phyloP scores from a whole-genome alignment of 2,888 invertebrate genomes.

The Ptilodon capucinus region DNA sequence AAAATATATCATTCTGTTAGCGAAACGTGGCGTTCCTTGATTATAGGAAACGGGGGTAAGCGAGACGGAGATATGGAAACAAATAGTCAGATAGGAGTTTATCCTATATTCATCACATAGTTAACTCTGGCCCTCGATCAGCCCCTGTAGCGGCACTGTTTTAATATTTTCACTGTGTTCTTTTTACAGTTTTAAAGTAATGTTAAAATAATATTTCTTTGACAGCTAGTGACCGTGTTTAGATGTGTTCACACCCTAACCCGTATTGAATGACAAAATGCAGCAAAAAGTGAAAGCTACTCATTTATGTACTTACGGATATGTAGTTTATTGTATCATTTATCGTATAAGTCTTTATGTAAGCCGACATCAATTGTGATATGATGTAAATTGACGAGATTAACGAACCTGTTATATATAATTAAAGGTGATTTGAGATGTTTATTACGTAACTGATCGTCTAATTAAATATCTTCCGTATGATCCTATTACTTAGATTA shows the following conservation, averaged over 20 bases:
- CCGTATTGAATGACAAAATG: background rate
- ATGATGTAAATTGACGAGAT: constrained; percentile 11
- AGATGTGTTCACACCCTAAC: background rate
- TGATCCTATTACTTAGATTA: background rate
- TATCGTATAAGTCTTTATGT: background rate
- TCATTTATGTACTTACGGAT: background rate
- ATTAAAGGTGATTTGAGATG: constrained; percentile 11
- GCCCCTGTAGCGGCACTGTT: too few species aligned
- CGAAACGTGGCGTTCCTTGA: too few species aligned
- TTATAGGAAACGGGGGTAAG: too few species aligned
- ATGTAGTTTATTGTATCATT: constrained; percentile 4
- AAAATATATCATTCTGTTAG: too few species aligned
- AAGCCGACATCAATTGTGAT: constrained; percentile 3
- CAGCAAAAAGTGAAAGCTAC: background rate
- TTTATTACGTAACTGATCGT: background rate
- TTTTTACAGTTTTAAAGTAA: too few species aligned
- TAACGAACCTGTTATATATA: constrained; percentile 11
- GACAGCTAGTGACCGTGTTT: too few species aligned
- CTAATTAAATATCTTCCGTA: background rate
- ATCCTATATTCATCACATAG: too few species aligned
- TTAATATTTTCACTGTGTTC: too few species aligned
- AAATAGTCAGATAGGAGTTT: too few species aligned
- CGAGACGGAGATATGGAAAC: too few species aligned
- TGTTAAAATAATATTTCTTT: too few species aligned
- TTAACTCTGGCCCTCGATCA: too few species aligned